Evolutionary conservation across 2,888 invertebrate genomes (phyloP).

Genomic region (Drosophila mimica): DNA sequence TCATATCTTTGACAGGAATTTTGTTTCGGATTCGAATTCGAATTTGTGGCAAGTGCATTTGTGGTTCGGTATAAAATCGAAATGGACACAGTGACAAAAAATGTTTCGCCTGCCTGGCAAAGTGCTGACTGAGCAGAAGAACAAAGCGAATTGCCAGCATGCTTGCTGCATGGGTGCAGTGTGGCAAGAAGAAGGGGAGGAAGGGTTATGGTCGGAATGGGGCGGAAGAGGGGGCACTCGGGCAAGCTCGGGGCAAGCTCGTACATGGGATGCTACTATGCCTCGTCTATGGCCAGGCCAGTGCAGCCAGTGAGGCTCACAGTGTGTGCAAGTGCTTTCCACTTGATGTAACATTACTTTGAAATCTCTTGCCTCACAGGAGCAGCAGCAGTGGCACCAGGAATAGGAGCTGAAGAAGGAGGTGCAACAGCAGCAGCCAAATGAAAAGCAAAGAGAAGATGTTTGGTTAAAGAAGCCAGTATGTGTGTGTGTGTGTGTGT

Average conservation of each 20-base stretch:
- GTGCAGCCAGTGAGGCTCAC: conserved; percentile 28
- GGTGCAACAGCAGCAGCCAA: conserved; percentile 41
- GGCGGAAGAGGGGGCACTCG: neutral
- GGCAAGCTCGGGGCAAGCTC: conserved; percentile 13
- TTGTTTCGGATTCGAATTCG: neutral
- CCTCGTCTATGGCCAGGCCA: conserved; percentile 34
- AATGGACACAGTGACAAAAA: conserved; percentile 4
- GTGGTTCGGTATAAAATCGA: conserved; percentile 31
- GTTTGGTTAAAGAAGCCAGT: conserved; percentile 48
- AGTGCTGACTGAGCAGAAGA: conserved; percentile 77
- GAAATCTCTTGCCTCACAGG: conserved; percentile 70
- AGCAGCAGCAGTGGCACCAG: conserved; percentile 6
- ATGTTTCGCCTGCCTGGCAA: conserved; percentile 50
- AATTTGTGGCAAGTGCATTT: conserved; percentile 41
- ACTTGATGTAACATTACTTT: conserved; percentile 81
- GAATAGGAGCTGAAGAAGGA: conserved; percentile 30
- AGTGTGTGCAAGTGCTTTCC: conserved; percentile 78
- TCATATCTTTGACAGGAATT: neutral
- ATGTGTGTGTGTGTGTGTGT: conserved; percentile 16
- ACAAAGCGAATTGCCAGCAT: conserved; percentile 69
- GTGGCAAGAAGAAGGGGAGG: conserved; percentile 21
- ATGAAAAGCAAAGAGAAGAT: conserved; percentile 80
- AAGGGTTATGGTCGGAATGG: neutral
- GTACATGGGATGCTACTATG: conserved; percentile 48
- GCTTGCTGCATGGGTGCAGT: conserved; percentile 43